Evolutionary conservation across 2,888 invertebrate genomes (phyloP).

Genomic region (Xiphydria camelus): DNA sequence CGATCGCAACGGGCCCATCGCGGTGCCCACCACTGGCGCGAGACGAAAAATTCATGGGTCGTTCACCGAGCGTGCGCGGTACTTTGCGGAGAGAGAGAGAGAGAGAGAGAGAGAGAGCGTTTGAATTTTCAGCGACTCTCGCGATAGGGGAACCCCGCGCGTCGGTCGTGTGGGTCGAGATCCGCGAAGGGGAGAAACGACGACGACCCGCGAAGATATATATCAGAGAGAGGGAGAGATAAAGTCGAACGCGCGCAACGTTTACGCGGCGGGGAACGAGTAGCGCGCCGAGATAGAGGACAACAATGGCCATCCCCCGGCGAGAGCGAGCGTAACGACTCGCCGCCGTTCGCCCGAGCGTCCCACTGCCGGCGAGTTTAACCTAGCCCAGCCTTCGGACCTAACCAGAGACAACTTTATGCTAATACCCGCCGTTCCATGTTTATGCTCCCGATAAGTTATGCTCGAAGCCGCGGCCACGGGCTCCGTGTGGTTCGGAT

Average conservation of each 20-base stretch:
- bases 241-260: not conserved
- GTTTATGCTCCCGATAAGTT: conserved; percentile 38
- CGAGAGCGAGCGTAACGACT: not conserved
- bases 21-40: no score
- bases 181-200: no score
- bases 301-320: not conserved
- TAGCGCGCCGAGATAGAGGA: not conserved
- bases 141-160: no score
- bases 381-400: not conserved
- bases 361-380: not conserved
- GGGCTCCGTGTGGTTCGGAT: conserved; percentile 25
- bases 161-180: no score
- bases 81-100: no score
- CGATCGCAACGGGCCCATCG: no score
- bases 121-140: no score
- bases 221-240: no score
- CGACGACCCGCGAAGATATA: not conserved
- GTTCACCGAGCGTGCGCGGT: no score
- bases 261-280: no score
- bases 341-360: not conserved
- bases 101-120: no score
- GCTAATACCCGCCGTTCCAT: conserved; percentile 32
- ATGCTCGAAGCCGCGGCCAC: conserved; percentile 28
- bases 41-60: no score
- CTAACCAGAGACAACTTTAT: conserved; percentile 32